Evolutionary conservation across 1,140 invertebrate genomes (phyloP).

Genomic region (Drosophila mayri): DNA sequence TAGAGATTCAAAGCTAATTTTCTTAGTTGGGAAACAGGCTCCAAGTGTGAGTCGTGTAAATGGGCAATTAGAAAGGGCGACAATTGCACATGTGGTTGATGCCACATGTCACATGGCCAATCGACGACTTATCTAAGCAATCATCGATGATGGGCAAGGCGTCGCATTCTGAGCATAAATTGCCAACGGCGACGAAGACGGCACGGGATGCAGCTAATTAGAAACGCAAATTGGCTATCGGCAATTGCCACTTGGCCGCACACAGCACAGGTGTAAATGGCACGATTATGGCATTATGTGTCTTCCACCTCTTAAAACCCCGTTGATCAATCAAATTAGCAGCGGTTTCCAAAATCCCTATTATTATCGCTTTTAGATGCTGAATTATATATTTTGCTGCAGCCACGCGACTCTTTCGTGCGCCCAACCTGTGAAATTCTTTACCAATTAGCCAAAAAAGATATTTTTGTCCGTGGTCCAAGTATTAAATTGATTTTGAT

Average conservation of each 20-base stretch:
- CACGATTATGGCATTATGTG: conserved; percentile 49
- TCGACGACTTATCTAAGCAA: conserved; percentile 42
- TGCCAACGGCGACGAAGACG: conserved; percentile 10
- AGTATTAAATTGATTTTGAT: background rate
- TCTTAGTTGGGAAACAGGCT: background rate
- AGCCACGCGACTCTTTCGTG: conserved; percentile 55
- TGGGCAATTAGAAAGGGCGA: conserved; percentile 46
- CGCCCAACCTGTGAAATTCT: conserved; percentile 48
- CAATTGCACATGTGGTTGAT: conserved; percentile 40
- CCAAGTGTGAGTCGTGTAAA: conserved; percentile 18
- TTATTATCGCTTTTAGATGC: conserved; percentile 31
- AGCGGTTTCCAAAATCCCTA: conserved; percentile 50
- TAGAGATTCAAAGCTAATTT: background rate
- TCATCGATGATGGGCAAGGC: conserved; percentile 32
- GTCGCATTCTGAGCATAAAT: conserved; percentile 52
- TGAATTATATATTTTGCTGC: conserved; percentile 4
- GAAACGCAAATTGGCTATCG: conserved; percentile 75
- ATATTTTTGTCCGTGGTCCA: background rate
- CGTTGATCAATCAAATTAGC: conserved; percentile 78
- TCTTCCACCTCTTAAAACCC: conserved; percentile 11
- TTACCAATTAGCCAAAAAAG: conserved; percentile 19
- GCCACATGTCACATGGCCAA: conserved; percentile 50
- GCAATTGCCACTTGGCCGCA: conserved; percentile 61
- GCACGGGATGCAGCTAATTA: conserved; percentile 75
- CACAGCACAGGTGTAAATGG: conserved; percentile 69